Conservation (phyloP, 2,797 vertebrate genomes). For the Babyrousa celebensis region DNA sequence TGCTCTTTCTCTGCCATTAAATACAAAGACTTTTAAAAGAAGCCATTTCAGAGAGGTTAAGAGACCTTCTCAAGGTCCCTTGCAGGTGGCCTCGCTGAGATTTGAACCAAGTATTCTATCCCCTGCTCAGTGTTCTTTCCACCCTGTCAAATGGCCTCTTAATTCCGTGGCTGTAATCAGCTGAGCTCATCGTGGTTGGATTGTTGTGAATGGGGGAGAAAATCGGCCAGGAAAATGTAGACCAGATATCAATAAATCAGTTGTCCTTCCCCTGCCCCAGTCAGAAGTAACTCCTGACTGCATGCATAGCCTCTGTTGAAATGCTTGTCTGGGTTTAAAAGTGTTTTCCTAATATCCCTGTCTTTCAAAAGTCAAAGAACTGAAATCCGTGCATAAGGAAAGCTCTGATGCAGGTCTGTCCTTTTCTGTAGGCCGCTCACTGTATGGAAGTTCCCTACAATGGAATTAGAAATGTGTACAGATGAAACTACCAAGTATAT, state of each 20-base stretch:
- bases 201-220: conserved; percentile 43
- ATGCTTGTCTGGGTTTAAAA: conserved; percentile 22
- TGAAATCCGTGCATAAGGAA: conserved; percentile 15
- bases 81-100: conserved; percentile 17
- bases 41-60: conserved; percentile 22
- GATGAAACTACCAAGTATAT: conserved; percentile 70
- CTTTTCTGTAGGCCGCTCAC: background rate
- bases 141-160: conserved; percentile 55
- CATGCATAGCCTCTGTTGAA: background rate
- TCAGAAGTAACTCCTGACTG: conserved; percentile 13
- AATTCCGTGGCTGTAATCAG: background rate
- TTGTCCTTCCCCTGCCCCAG: background rate
- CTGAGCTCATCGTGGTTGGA: background rate
- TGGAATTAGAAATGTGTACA: background rate
- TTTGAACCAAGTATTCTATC: conserved; percentile 23
- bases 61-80: conserved; percentile 7
- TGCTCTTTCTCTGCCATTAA: conserved; percentile 6
- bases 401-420: background rate
- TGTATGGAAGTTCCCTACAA: conserved; percentile 30
- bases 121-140: background rate
- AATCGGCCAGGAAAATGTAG: conserved; percentile 22
- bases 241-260: conserved; percentile 54
- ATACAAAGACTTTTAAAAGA: conserved; percentile 60
- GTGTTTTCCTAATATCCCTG: conserved; percentile 48
- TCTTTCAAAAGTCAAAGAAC: conserved; percentile 65